Conservation (phyloP, 2,797 vertebrate species). For the Chrysocyon brachyurus region DNA sequence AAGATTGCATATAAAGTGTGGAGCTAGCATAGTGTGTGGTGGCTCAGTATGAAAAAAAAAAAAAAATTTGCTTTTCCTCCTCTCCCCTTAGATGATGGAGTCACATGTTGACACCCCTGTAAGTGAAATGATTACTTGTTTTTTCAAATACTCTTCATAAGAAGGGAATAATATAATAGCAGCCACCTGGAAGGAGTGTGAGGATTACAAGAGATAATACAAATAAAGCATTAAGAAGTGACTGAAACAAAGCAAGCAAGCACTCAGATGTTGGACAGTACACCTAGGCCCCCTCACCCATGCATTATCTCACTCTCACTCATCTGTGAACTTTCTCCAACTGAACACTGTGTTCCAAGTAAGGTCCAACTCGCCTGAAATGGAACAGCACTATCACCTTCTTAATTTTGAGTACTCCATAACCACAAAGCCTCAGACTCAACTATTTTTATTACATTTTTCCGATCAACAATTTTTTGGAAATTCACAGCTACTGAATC, state of each 20-base stretch:
- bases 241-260: background rate
- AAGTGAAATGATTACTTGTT: background rate
- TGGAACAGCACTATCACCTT: background rate
- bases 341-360: background rate
- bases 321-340: background rate
- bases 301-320: background rate
- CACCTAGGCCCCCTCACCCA: background rate
- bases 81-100: background rate
- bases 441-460: background rate
- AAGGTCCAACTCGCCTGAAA: background rate
- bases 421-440: background rate
- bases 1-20: background rate
- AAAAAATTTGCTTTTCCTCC: background rate
- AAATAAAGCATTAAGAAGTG: background rate
- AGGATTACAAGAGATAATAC: background rate
- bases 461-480: background rate
- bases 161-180: background rate
- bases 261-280: background rate
- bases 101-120: background rate
- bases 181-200: background rate
- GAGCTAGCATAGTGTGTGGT: background rate
- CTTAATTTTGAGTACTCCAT: background rate
- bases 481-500: background rate
- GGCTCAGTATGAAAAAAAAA: background rate
- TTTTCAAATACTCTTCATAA: background rate